Evolutionary conservation across 2,113 vertebrate genomes (phyloP).

Genomic region (Xiphophorus maculatus): DNA sequence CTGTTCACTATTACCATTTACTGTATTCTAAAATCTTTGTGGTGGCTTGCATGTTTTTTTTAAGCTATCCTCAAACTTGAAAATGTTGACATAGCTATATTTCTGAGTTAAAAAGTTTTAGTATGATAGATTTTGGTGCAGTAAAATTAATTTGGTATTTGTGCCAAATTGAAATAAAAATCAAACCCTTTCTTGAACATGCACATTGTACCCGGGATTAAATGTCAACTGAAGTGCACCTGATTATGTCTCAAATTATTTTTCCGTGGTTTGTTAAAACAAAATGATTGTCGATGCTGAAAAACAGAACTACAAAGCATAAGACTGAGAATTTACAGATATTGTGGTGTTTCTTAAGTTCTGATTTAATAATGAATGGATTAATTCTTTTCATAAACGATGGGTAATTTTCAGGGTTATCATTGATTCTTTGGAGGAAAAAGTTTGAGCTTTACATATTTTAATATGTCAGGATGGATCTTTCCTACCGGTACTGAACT

Average conservation of each 20-base stretch:
- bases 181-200: neutral
- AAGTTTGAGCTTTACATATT: neutral
- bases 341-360: neutral
- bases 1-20: too few species aligned
- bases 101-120: too few species aligned
- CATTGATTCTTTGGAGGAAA: too few species aligned
- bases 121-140: too few species aligned
- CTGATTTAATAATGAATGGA: neutral
- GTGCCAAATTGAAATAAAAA: too few species aligned
- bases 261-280: neutral
- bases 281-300: neutral
- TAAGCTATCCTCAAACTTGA: too few species aligned
- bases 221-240: neutral
- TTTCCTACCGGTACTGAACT: neutral
- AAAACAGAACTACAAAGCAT: too few species aligned
- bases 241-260: neutral
- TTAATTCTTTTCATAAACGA: neutral
- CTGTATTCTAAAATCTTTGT: too few species aligned
- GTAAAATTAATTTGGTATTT: too few species aligned
- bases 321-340: too few species aligned
- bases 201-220: neutral
- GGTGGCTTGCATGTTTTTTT: too few species aligned
- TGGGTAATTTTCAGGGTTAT: neutral
- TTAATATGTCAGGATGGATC: neutral
- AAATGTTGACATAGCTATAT: too few species aligned